Conservation (phyloP, 2,888 invertebrate species). For the Eristalinus aeneus region DNA sequence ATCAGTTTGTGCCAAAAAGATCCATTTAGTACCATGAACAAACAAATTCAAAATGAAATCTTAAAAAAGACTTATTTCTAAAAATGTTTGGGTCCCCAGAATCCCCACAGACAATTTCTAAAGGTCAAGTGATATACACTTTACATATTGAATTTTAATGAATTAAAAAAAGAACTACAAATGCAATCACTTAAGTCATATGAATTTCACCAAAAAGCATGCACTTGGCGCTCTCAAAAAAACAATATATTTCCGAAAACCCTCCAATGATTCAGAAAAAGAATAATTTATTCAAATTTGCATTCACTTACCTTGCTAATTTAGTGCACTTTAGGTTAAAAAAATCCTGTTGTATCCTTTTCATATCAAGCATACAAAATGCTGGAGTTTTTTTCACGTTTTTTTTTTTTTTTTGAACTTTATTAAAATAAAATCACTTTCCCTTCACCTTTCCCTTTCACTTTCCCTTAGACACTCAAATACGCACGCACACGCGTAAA, state of each 20-base stretch:
- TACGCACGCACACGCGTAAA: background rate
- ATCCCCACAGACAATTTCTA: too few relatives aligned
- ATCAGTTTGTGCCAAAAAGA: too few relatives aligned
- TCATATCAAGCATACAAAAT: background rate
- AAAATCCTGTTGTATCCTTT: slow-evolving; percentile 14
- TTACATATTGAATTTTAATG: too few relatives aligned
- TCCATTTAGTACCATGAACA: too few relatives aligned
- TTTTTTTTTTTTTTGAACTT: background rate
- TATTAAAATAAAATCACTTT: background rate
- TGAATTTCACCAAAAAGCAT: too few relatives aligned
- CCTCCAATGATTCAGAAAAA: background rate
- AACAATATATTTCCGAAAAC: background rate
- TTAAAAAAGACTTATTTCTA: too few relatives aligned
- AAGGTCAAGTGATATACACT: too few relatives aligned
- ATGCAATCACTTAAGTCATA: too few relatives aligned
- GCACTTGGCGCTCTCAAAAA: background rate
- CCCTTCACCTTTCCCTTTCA: background rate
- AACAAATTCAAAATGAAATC: too few relatives aligned
- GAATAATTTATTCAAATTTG: background rate
- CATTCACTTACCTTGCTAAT: background rate
- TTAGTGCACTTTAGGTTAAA: background rate
- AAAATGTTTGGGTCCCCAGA: too few relatives aligned
- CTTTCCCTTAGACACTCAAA: background rate
- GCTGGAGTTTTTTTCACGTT: background rate
- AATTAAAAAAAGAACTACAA: too few relatives aligned